phyloP scores from a whole-genome alignment of 2,113 vertebrate genomes.

The Odontophorus gujanensis region DNA sequence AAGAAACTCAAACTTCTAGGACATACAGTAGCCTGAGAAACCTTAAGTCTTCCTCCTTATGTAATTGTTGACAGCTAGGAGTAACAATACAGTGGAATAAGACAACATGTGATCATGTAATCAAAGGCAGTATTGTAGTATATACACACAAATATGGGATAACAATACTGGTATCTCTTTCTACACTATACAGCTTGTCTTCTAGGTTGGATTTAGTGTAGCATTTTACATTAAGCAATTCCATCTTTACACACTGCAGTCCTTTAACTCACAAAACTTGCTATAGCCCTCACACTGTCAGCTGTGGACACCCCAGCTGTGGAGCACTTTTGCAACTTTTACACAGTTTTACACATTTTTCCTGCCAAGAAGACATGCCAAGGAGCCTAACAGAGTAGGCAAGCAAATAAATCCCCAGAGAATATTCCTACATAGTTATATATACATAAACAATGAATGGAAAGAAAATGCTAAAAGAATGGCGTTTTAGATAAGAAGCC shows the following conservation, averaged over 20 bases:
- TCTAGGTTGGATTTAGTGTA: background rate
- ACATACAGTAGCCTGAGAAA: background rate
- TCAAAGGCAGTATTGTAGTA: background rate
- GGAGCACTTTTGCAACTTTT: background rate
- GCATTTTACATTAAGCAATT: background rate
- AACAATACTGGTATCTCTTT: background rate
- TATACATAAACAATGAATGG: background rate
- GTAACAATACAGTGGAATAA: background rate
- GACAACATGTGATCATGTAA: fast-evolving
- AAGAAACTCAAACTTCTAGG: background rate
- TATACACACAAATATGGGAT: background rate
- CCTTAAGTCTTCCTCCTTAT: background rate
- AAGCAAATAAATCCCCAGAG: background rate
- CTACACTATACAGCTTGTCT: background rate
- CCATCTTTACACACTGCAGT: background rate
- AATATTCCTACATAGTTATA: background rate
- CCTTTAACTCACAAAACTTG: background rate
- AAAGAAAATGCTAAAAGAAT: background rate
- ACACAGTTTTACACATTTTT: background rate
- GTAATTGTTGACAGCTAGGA: background rate
- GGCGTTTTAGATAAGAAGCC: background rate
- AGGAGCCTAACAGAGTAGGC: background rate
- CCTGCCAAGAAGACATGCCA: background rate
- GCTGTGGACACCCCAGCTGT: background rate
- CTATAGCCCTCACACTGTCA: background rate